Percentiles rank a stretch among this genome's conserved stretches.
Evolutionary conservation across 2,888 invertebrate species (phyloP).

Genomic region (Aporophyla lueneburgensis): DNA sequence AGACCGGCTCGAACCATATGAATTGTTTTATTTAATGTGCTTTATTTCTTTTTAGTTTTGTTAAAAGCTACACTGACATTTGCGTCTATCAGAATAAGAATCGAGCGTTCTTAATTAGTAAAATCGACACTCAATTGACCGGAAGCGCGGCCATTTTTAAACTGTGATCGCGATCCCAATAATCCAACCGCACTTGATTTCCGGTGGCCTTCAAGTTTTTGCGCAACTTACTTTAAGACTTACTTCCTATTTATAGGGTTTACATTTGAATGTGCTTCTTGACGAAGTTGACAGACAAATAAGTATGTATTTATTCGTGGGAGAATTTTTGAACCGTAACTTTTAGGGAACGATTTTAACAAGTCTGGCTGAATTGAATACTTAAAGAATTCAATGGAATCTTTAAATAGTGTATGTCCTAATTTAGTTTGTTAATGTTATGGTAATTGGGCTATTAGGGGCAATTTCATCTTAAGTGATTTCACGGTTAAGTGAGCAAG

Average conservation of each 20-base stretch:
- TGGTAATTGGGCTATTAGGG: slow-evolving; percentile 54
- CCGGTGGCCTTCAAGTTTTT: slow-evolving; percentile 66
- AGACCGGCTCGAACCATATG: no score
- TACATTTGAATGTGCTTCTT: slow-evolving; percentile 59
- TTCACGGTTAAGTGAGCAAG: slow-evolving; percentile 66
- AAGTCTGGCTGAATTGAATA: slow-evolving; percentile 52
- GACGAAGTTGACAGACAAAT: slow-evolving; percentile 59
- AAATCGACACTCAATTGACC: slow-evolving; percentile 75
- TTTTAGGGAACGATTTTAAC: slow-evolving; percentile 43
- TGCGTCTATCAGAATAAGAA: slow-evolving; percentile 32
- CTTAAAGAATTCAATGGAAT: slow-evolving; percentile 57
- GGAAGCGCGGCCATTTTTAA: slow-evolving; percentile 82
- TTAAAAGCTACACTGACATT: neutral
- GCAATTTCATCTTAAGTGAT: slow-evolving; percentile 61
- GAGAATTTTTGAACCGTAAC: slow-evolving; percentile 80
- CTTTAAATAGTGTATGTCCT: slow-evolving; percentile 46
- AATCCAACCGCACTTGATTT: slow-evolving; percentile 80
- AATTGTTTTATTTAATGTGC: neutral
- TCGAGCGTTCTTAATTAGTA: slow-evolving; percentile 67
- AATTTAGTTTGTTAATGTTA: slow-evolving; percentile 51
- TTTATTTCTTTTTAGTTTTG: neutral
- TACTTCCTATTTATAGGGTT: slow-evolving; percentile 63
- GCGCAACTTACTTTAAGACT: slow-evolving; percentile 46
- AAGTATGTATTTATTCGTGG: slow-evolving; percentile 76
- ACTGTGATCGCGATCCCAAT: slow-evolving; percentile 84